phyloP scores from a whole-genome alignment of 1,140 invertebrate genomes.

The Halotydeus destructor region DNA sequence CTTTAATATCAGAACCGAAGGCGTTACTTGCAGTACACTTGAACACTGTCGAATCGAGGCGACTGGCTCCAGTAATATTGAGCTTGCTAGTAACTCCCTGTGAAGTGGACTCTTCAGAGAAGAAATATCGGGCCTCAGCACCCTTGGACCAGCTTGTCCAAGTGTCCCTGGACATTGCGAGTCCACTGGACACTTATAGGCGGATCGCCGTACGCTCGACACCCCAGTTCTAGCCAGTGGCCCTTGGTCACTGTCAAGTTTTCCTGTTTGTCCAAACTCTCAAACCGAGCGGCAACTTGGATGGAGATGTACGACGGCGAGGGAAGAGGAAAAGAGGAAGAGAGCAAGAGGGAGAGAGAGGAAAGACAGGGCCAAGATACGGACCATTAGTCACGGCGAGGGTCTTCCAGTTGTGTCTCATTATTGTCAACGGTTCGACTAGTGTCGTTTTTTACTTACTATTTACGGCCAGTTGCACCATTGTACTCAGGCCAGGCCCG shows the following conservation, averaged over 20 bases:
- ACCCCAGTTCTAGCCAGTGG: constrained; percentile 12
- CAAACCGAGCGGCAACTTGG: constrained; percentile 14
- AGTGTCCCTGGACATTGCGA: background rate
- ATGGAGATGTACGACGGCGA: too few species aligned
- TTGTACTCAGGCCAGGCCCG: constrained; percentile 27
- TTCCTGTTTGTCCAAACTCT: constrained; percentile 2
- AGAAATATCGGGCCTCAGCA: background rate
- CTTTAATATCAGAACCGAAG: constrained; percentile 71
- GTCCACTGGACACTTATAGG: constrained; percentile 17
- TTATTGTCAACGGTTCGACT: too few species aligned
- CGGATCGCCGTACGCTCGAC: constrained; percentile 15
- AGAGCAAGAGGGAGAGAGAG: too few species aligned
- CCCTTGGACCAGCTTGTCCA: background rate
- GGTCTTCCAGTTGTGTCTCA: too few species aligned
- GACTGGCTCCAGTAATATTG: background rate
- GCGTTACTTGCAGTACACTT: constrained; percentile 65
- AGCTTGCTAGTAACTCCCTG: background rate
- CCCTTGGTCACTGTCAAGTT: constrained; percentile 14
- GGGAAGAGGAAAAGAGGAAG: too few species aligned
- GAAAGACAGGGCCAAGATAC: too few species aligned
- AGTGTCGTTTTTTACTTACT: too few species aligned
- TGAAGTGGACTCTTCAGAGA: background rate
- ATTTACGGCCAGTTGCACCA: constrained; percentile 25
- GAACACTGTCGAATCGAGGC: constrained; percentile 68
- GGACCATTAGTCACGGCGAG: too few species aligned